Evolutionary conservation across 2,888 invertebrate genomes (phyloP).

Genomic region (Agrotis clavis): DNA sequence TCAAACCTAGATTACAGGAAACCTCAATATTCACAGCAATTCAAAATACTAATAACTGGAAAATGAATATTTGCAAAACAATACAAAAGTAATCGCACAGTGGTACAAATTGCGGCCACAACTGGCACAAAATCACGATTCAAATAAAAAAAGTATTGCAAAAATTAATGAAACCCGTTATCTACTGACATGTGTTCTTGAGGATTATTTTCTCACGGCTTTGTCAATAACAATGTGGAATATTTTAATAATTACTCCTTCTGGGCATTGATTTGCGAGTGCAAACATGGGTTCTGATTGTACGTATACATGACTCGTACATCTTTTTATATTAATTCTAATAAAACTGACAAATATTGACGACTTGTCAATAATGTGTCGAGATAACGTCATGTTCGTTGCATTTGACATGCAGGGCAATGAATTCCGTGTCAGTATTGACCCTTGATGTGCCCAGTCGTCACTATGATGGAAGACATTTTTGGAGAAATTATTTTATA

Average conservation of each 20-base stretch:
- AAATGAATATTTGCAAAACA: slow-evolving; percentile 65
- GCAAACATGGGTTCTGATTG: slow-evolving; percentile 34
- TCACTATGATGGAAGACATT: not conserved
- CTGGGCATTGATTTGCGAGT: slow-evolving; percentile 40
- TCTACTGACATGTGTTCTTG: slow-evolving; percentile 71
- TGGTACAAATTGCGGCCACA: slow-evolving; percentile 53
- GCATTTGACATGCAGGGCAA: slow-evolving; percentile 49
- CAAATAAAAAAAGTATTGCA: slow-evolving; percentile 70
- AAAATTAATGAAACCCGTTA: slow-evolving; percentile 73
- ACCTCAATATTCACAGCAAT: slow-evolving; percentile 14
- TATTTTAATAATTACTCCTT: slow-evolving; percentile 61
- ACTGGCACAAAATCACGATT: slow-evolving; percentile 53
- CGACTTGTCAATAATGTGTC: slow-evolving; percentile 67
- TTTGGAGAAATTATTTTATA: not conserved
- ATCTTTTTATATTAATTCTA: slow-evolving; percentile 32
- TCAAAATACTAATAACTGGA: slow-evolving; percentile 46
- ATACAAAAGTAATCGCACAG: slow-evolving; percentile 65
- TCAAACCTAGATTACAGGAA: not conserved
- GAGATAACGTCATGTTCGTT: slow-evolving; percentile 66
- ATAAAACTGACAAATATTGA: slow-evolving; percentile 60
- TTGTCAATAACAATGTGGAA: slow-evolving; percentile 61
- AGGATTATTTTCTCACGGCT: slow-evolving; percentile 73
- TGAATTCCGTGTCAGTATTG: slow-evolving; percentile 29
- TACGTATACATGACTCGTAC: slow-evolving; percentile 22
- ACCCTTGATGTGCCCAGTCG: not conserved